Evolutionary conservation across 92 coral and sea anemone species (phyloP).

Genomic region (Metridium senile): DNA sequence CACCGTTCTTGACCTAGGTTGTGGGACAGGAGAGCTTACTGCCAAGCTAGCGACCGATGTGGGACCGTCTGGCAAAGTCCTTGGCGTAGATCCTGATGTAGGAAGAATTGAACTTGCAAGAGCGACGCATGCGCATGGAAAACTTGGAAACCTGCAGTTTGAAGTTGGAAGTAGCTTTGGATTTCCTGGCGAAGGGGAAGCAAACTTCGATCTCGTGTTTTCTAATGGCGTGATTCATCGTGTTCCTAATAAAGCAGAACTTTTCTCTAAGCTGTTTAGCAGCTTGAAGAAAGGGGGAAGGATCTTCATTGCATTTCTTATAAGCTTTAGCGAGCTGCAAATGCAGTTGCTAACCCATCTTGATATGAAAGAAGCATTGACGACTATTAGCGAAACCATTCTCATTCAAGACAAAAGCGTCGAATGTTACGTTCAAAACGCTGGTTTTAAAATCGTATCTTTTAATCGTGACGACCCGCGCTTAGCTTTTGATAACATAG

Average conservation of each 20-base stretch:
- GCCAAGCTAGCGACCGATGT: conserved; percentile 34
- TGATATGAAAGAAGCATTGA: too few relatives aligned
- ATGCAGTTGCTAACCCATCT: too few relatives aligned
- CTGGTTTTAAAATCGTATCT: neutral
- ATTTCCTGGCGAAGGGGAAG: conserved; percentile 29
- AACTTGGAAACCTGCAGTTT: conserved; percentile 20
- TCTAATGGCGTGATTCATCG: conserved; percentile 23
- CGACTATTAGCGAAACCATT: too few relatives aligned
- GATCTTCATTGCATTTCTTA: conserved; percentile 9
- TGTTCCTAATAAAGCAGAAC: conserved; percentile 15
- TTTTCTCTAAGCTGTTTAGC: conserved; percentile 14
- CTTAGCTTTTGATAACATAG: neutral
- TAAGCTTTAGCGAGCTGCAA: too few relatives aligned
- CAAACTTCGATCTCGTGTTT: conserved; percentile 22
- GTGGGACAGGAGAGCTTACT: conserved; percentile 54
- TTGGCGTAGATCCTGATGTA: conserved; percentile 50
- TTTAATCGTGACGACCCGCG: neutral
- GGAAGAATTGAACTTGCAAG: conserved; percentile 25
- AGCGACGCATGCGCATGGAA: conserved; percentile 3
- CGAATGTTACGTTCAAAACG: neutral
- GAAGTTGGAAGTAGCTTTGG: conserved; percentile 12
- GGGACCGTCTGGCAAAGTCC: conserved; percentile 26
- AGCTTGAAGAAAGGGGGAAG: conserved; percentile 30
- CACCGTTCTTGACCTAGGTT: conserved; percentile 48
- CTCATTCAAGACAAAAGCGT: neutral